These are phyloP conservation scores for Argentina silus DNA, from an alignment of 2,797 vertebrate genomes.

Conservation along the genomic window DNA sequence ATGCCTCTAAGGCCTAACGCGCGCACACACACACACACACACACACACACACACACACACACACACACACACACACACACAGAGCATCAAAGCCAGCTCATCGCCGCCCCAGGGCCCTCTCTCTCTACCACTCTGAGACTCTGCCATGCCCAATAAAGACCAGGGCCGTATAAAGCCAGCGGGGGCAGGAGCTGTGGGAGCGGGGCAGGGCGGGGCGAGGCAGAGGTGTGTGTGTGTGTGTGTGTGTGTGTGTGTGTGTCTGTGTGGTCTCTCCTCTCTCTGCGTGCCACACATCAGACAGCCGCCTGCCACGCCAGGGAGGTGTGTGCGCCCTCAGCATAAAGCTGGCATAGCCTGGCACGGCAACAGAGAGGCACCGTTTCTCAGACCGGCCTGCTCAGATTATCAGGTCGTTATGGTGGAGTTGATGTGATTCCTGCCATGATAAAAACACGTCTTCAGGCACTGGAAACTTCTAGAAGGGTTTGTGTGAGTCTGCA, in stretches of 20 bases:
- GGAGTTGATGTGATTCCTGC: no score
- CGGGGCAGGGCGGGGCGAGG: slow-evolving; percentile 20
- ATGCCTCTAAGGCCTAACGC: no score
- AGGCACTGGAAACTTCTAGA: no score
- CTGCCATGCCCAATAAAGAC: slow-evolving; percentile 67
- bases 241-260: slow-evolving; percentile 59
- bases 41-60: no score
- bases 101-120: slow-evolving; percentile 5
- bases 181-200: slow-evolving; percentile 22
- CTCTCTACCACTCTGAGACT: slow-evolving; percentile 53
- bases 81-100: slow-evolving; percentile 6
- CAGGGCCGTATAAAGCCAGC: slow-evolving; percentile 58
- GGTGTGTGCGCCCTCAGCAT: neutral
- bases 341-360: neutral
- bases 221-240: no score
- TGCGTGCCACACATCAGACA: neutral
- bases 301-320: neutral
- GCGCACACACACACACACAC: no score
- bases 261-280: slow-evolving; percentile 66
- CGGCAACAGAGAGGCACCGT: neutral
- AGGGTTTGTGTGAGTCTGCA: no score
- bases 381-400: no score
- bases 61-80: no score
- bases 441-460: no score
- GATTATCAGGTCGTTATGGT: no score